Percentiles rank a stretch among this genome's conserved stretches.
These are phyloP conservation scores for Perca flavescens DNA, from an alignment of 2,113 vertebrate genomes.

Conservation along the genomic window DNA sequence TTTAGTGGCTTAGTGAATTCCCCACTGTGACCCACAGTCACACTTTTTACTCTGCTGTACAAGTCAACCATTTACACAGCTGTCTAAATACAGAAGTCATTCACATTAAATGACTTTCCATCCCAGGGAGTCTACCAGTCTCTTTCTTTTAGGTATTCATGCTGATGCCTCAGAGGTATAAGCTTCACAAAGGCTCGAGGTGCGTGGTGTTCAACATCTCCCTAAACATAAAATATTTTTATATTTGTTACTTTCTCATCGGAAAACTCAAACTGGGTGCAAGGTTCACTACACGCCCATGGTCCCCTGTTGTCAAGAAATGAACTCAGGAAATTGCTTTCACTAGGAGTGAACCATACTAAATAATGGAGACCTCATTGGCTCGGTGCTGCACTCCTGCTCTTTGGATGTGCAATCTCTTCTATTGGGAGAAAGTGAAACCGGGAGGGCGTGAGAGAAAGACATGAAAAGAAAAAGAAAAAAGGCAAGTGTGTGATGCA, in stretches of 20 bases:
- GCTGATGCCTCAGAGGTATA: conserved; percentile 32
- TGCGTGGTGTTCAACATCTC: background rate
- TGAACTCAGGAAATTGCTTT: conserved; percentile 70
- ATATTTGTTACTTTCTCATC: conserved; percentile 56
- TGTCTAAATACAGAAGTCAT: conserved; percentile 74
- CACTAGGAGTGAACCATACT: conserved; percentile 42
- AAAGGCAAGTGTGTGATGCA: background rate
- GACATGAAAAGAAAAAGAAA: background rate
- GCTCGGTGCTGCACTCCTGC: conserved; percentile 38
- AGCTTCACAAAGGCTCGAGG: background rate
- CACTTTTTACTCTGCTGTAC: conserved; percentile 16
- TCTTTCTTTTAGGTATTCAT: conserved; percentile 44
- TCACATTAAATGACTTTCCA: conserved; percentile 56
- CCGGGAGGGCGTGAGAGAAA: conserved; percentile 37
- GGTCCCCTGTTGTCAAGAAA: conserved; percentile 58
- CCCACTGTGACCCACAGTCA: conserved; percentile 48
- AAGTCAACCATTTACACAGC: conserved; percentile 68
- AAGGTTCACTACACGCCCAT: conserved; percentile 48
- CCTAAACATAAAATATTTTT: conserved; percentile 7
- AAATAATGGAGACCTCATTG: conserved; percentile 58
- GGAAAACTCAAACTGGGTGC: conserved; percentile 27
- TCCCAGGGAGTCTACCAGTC: conserved; percentile 39
- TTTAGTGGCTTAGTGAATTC: conserved; percentile 62
- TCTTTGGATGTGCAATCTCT: conserved; percentile 50
- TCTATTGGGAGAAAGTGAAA: conserved; percentile 43